These are phyloP conservation scores for Struthio camelus DNA, from an alignment of 2,113 vertebrate genomes.

Conservation along the genomic window DNA sequence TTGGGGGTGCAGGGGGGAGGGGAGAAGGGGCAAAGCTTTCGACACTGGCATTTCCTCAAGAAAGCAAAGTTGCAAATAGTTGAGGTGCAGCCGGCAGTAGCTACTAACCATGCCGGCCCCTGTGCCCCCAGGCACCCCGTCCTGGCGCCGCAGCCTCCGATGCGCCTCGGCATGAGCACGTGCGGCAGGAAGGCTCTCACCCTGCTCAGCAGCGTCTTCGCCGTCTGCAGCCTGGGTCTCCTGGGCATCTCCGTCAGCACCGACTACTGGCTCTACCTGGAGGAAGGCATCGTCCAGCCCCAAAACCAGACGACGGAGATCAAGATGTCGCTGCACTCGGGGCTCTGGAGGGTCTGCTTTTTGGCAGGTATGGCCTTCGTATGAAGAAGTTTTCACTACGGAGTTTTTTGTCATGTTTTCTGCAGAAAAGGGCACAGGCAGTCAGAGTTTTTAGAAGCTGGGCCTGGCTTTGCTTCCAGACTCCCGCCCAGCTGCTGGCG, in stretches of 20 bases:
- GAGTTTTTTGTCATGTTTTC: background rate
- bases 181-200: conserved; percentile 93
- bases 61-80: background rate
- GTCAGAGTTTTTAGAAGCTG: background rate
- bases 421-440: background rate
- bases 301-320: conserved; percentile 90
- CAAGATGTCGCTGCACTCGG: conserved; percentile 91
- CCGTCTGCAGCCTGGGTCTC: conserved; percentile 89
- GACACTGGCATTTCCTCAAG: background rate
- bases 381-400: rapidly evolving
- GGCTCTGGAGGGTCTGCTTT: conserved; percentile 96
- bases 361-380: conserved; percentile 78
- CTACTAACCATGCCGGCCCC: background rate
- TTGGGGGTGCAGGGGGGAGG: background rate
- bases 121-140: background rate
- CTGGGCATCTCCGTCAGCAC: conserved; percentile 94
- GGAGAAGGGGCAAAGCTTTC: background rate
- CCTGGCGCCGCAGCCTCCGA: background rate
- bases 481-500: background rate
- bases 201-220: conserved; percentile 92
- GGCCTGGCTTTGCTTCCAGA: background rate
- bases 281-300: conserved; percentile 88
- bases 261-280: conserved; percentile 97
- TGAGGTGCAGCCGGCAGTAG: background rate
- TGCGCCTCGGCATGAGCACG: conserved; percentile 79